These are phyloP conservation scores for Corapipo altera DNA, from an alignment of 2,113 vertebrate genomes.

Conservation along the genomic window DNA sequence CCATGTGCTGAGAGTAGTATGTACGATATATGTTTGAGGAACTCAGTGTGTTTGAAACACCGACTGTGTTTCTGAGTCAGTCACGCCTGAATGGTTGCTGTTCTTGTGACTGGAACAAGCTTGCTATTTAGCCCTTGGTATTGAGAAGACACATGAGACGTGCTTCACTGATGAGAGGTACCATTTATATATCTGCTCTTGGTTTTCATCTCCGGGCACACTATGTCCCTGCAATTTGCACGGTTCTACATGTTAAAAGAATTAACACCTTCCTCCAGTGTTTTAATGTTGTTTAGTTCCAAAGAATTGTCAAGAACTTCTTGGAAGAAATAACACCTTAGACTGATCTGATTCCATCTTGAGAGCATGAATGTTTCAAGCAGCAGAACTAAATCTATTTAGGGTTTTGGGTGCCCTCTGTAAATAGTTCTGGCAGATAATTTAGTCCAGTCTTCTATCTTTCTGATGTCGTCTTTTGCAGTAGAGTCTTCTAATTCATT, in stretches of 20 bases:
- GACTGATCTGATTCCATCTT: neutral
- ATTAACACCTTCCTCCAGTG: neutral
- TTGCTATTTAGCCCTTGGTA: constrained; percentile 10
- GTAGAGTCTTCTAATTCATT: neutral
- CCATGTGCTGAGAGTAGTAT: neutral
- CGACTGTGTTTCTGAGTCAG: neutral
- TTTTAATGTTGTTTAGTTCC: neutral
- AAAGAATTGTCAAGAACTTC: neutral
- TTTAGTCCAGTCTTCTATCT: constrained; percentile 3
- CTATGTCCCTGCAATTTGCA: neutral
- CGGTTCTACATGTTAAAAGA: neutral
- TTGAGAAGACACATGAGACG: constrained; percentile 32
- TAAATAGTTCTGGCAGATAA: constrained; percentile 26
- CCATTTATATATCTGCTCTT: constrained; percentile 26
- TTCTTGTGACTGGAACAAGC: constrained; percentile 30
- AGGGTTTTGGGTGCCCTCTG: neutral
- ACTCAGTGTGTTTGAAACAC: neutral
- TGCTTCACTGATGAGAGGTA: constrained; percentile 12
- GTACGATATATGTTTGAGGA: neutral
- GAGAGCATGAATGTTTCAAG: neutral
- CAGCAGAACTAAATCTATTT: constrained; percentile 8
- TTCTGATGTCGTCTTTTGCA: neutral
- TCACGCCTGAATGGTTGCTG: neutral
- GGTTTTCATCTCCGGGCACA: constrained; percentile 14
- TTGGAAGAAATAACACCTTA: constrained; percentile 2